Evolutionary conservation across 1,140 invertebrate genomes (phyloP).

Genomic region (Choristoneura fumiferana): DNA sequence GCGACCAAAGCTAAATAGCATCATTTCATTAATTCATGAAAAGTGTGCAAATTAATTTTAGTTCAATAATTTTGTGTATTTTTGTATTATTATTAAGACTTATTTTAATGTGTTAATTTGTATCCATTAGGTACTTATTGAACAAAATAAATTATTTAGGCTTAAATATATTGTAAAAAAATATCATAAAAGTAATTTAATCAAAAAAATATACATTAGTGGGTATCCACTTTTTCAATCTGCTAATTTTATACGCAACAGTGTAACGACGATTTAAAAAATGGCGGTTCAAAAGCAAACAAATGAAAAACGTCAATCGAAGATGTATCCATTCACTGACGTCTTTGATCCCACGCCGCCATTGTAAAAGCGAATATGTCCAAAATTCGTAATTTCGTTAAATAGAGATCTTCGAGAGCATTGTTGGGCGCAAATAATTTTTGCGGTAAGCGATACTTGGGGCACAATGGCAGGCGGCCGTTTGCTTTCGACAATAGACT

Average conservation of each 20-base stretch:
- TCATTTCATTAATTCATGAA: no score
- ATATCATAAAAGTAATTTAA: no score
- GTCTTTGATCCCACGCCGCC: constrained; percentile 15
- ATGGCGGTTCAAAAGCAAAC: neutral
- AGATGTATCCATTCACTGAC: neutral
- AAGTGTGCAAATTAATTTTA: no score
- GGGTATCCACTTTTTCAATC: no score
- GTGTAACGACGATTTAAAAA: neutral
- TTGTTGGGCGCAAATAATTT: constrained; percentile 62
- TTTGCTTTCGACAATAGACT: constrained; percentile 2
- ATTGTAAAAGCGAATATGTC: constrained; percentile 34
- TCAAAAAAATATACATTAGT: no score
- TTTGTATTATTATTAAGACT: no score
- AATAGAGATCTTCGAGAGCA: constrained; percentile 57
- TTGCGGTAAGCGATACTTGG: constrained; percentile 67
- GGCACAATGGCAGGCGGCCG: constrained; percentile 50
- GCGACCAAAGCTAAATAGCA: no score
- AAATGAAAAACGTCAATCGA: constrained; percentile 14
- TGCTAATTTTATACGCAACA: neutral
- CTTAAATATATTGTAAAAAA: no score
- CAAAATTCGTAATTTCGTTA: constrained; percentile 66
- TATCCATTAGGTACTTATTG: no score
- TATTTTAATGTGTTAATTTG: no score
- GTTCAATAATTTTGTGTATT: no score
- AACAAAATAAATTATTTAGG: no score